A percentile compares a stretch with the other conserved stretches of the same genome.
These are phyloP conservation scores for Siniperca undulata DNA, from an alignment of 2,797 vertebrate species.

Conservation along the genomic window DNA sequence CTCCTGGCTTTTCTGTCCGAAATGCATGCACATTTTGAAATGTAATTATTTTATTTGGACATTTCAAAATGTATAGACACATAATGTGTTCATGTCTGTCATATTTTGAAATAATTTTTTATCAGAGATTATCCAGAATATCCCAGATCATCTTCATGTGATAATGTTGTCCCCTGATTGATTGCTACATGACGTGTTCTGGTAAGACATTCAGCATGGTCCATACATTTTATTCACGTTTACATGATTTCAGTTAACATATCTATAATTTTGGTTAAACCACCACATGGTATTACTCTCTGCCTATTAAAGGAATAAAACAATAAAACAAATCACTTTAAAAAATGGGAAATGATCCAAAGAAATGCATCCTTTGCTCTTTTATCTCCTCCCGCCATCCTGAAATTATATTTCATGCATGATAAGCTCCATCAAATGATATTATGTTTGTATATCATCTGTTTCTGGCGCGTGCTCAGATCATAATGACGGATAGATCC, in stretches of 20 bases:
- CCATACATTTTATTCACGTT: conserved; percentile 22
- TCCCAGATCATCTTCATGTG: background rate
- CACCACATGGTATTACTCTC: conserved; percentile 47
- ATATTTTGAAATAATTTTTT: background rate
- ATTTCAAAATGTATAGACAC: background rate
- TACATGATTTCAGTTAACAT: conserved; percentile 35
- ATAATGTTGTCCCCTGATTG: conserved; percentile 1
- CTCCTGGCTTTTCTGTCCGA: background rate
- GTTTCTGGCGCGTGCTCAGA: conserved; percentile 72
- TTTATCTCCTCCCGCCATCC: conserved; percentile 43
- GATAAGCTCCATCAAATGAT: conserved; percentile 71
- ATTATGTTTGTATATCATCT: conserved; percentile 79
- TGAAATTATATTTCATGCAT: conserved; percentile 76
- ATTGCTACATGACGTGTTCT: conserved; percentile 29
- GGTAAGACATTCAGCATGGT: conserved; percentile 35
- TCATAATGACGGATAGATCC: conserved; percentile 78
- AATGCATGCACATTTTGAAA: background rate
- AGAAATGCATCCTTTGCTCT: conserved; percentile 46
- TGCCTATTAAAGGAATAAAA: conserved; percentile 34
- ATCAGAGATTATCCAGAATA: background rate
- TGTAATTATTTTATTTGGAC: background rate
- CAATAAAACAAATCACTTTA: conserved; percentile 52
- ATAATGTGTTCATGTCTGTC: background rate
- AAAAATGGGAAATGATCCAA: conserved; percentile 42
- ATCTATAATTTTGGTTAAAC: conserved; percentile 48